phyloP scores from a whole-genome alignment of 2,888 invertebrate genomes.

The Dione juno region DNA sequence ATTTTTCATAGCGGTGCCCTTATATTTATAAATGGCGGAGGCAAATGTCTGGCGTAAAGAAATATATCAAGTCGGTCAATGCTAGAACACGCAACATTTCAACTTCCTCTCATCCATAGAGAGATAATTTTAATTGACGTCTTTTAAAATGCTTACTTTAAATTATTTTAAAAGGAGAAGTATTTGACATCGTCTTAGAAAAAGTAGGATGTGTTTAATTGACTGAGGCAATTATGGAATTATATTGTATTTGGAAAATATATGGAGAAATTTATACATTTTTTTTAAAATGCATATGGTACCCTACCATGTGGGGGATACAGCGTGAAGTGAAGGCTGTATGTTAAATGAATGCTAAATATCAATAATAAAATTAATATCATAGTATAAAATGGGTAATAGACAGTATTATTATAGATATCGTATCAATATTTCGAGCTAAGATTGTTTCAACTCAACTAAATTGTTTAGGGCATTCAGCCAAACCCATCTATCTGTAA shows the following conservation, averaged over 20 bases:
- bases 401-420: neutral
- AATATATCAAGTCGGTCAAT: conserved; percentile 29
- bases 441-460: neutral
- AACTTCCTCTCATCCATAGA: conserved; percentile 17
- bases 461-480: conserved; percentile 22
- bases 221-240: too few relatives aligned
- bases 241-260: too few relatives aligned
- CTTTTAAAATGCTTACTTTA: neutral
- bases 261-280: too few relatives aligned
- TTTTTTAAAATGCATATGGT: too few relatives aligned
- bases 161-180: neutral
- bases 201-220: too few relatives aligned
- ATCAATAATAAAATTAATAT: neutral
- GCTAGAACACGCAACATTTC: conserved; percentile 26
- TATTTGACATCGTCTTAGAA: too few relatives aligned
- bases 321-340: too few relatives aligned
- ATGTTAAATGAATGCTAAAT: too few relatives aligned
- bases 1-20: conserved; percentile 1
- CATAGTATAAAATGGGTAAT: neutral
- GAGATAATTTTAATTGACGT: neutral
- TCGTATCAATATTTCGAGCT: conserved; percentile 11
- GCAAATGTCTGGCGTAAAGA: conserved; percentile 21
- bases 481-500: conserved; percentile 19
- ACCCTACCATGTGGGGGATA: too few relatives aligned
- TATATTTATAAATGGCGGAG: neutral